Evolutionary conservation across 2,888 invertebrate species (phyloP).

Genomic region (Anthrax anthrax): DNA sequence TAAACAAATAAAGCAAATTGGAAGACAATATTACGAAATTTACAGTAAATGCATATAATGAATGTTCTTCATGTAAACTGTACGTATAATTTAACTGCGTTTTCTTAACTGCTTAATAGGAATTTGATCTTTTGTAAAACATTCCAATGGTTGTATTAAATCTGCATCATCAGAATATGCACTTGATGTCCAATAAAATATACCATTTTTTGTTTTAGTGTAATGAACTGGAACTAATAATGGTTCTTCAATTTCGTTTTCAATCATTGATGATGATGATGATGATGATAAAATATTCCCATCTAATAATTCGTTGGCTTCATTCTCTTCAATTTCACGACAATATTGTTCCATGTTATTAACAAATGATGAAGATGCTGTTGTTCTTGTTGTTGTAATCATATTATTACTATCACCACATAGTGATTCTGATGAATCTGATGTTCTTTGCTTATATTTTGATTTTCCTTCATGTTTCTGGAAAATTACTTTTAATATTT

Average conservation of each 20-base stretch:
- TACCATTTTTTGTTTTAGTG: slow-evolving; percentile 64
- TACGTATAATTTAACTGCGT: not conserved
- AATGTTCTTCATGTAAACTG: no score
- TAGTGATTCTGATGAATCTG: slow-evolving; percentile 42
- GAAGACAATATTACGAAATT: no score
- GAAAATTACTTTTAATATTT: not conserved
- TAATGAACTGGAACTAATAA: slow-evolving; percentile 55
- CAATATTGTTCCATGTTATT: slow-evolving; percentile 28
- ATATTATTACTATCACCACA: not conserved
- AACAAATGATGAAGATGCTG: slow-evolving; percentile 27
- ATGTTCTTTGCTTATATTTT: slow-evolving; percentile 49
- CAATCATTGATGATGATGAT: not conserved
- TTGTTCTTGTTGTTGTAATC: not conserved
- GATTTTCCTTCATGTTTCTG: slow-evolving; percentile 44
- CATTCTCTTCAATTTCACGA: slow-evolving; percentile 61
- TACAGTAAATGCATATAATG: not conserved
- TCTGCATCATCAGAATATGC: slow-evolving; percentile 27
- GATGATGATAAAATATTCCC: not conserved
- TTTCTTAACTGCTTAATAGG: slow-evolving; percentile 15
- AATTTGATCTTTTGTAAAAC: slow-evolving; percentile 28
- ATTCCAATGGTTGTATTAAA: slow-evolving; percentile 25
- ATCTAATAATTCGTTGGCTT: slow-evolving; percentile 50
- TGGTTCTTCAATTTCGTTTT: not conserved
- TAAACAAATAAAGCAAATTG: no score
- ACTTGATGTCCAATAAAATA: slow-evolving; percentile 69